Evolutionary conservation across 2,888 invertebrate species (phyloP).

Genomic region (Macrosoma leucophasiata): DNA sequence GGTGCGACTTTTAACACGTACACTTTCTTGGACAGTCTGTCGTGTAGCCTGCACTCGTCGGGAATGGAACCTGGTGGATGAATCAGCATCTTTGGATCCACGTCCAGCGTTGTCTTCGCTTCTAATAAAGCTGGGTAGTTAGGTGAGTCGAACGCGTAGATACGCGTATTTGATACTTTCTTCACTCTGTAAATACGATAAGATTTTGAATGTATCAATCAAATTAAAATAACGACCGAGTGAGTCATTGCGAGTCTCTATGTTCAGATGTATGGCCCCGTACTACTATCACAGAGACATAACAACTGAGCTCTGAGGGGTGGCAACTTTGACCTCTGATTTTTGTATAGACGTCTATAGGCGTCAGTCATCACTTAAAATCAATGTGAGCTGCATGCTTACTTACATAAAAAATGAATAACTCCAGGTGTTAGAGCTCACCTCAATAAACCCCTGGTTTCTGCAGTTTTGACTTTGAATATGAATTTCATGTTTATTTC

Average conservation of each 20-base stretch:
- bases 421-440: no score
- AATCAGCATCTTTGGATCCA: conserved; percentile 77
- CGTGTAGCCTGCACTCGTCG: conserved; percentile 81
- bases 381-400: no score
- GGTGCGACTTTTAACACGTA: conserved; percentile 92
- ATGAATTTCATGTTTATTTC: no score
- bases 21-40: conserved; percentile 86
- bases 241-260: no score
- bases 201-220: background rate
- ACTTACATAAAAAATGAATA: no score
- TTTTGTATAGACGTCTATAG: no score
- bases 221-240: no score
- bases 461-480: background rate
- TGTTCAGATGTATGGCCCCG: no score
- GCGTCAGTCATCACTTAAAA: no score
- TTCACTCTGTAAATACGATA: conserved; percentile 73
- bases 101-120: conserved; percentile 78
- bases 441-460: background rate
- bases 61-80: conserved; percentile 54
- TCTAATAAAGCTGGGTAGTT: conserved; percentile 88
- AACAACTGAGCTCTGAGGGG: no score
- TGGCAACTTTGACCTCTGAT: no score
- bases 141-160: conserved; percentile 91
- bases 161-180: conserved; percentile 83
- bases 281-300: no score